These are phyloP conservation scores for Prunella himalayana DNA, from an alignment of 2,113 vertebrate species.

Conservation along the genomic window DNA sequence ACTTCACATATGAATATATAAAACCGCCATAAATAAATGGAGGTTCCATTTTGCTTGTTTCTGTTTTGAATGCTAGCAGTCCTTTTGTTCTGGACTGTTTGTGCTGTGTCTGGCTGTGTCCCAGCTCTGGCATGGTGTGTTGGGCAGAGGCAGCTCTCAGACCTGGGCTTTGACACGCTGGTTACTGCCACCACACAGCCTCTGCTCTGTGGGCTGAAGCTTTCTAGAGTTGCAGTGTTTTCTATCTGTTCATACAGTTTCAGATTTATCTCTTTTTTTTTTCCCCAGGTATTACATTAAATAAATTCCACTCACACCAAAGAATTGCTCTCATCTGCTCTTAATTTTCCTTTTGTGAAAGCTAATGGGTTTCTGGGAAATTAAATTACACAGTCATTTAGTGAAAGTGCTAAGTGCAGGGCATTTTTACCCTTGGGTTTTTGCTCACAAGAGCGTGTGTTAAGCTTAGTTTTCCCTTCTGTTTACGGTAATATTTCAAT, in stretches of 20 bases:
- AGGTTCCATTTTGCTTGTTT: background rate
- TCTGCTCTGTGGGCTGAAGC: background rate
- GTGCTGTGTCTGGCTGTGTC: background rate
- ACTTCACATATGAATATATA: background rate
- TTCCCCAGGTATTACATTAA: conserved; percentile 47
- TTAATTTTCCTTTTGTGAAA: conserved; percentile 75
- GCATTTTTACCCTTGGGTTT: conserved; percentile 63
- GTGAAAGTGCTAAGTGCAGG: conserved; percentile 63
- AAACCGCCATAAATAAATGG: background rate
- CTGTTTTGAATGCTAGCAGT: background rate
- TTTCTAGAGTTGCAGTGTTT: background rate
- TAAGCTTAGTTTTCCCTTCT: conserved; percentile 40
- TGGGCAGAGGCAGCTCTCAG: background rate
- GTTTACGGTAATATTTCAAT: conserved; percentile 46
- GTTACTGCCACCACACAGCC: background rate
- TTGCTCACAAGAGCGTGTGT: conserved; percentile 6
- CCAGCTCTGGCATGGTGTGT: rapidly evolving
- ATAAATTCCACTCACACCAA: conserved; percentile 66
- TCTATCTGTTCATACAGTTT: conserved; percentile 13
- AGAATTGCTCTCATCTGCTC: conserved; percentile 70
- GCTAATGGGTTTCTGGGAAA: conserved; percentile 78
- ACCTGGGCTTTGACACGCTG: background rate
- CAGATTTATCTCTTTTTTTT: background rate
- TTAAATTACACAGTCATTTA: conserved; percentile 76
- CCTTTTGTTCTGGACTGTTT: background rate